Evolutionary conservation across 1,140 invertebrate genomes (phyloP).

Genomic region (Archegozetes longisetosus): DNA sequence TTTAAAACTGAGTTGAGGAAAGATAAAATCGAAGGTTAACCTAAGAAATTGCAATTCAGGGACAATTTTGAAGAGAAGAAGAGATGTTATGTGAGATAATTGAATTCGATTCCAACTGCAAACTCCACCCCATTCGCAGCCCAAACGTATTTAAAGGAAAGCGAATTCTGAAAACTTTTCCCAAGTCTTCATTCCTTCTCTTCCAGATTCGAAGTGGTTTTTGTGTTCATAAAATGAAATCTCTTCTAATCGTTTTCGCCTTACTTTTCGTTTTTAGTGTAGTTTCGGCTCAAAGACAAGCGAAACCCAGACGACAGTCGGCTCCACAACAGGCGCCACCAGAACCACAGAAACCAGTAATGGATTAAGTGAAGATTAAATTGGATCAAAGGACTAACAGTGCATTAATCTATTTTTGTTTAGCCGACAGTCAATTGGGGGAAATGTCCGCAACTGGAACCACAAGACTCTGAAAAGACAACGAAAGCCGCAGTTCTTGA

Average conservation of each 20-base stretch:
- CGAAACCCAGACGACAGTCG: background rate
- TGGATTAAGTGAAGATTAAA: background rate
- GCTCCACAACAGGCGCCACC: background rate
- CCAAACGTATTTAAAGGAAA: too few relatives aligned
- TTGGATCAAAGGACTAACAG: background rate
- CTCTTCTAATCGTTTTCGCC: background rate
- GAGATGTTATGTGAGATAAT: too few relatives aligned
- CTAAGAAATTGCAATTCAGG: too few relatives aligned
- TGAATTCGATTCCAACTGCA: too few relatives aligned
- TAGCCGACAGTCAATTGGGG: conserved; percentile 12
- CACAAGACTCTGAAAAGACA: conserved; percentile 1
- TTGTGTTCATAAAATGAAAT: too few relatives aligned
- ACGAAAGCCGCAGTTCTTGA: conserved; percentile 4
- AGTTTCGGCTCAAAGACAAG: background rate
- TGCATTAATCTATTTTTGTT: background rate
- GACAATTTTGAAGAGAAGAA: too few relatives aligned
- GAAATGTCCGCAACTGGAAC: conserved; percentile 15
- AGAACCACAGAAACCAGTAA: background rate
- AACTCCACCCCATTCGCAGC: too few relatives aligned
- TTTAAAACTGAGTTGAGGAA: too few relatives aligned
- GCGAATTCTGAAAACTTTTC: too few relatives aligned
- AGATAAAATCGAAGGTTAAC: too few relatives aligned
- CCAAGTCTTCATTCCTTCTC: too few relatives aligned
- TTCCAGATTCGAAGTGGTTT: too few relatives aligned
- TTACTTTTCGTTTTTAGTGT: background rate